Evolutionary conservation across 35 echinoderm and acorn worm species (phyloP).

Genomic region (Apostichopus parvimensis): DNA sequence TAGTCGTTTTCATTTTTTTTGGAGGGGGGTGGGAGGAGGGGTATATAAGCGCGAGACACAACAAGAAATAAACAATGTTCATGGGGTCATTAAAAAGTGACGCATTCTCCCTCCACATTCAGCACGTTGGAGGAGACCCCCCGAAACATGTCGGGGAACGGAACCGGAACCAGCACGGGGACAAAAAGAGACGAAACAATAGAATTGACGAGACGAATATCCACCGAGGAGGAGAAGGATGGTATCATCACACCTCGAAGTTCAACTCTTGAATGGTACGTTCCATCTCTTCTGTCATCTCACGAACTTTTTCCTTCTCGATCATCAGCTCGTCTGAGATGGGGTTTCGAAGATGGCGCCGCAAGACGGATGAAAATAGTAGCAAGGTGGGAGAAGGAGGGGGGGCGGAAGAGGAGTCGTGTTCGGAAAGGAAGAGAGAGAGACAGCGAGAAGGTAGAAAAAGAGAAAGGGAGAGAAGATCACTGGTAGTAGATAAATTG

Average conservation of each 20-base stretch:
- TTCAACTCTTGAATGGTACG: constrained; percentile 54
- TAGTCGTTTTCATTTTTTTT: not conserved
- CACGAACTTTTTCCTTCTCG: constrained; percentile 42
- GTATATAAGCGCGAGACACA: not conserved
- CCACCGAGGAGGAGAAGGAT: not conserved
- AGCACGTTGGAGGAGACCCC: constrained; percentile 2
- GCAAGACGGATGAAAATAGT: not conserved
- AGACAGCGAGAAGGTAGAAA: constrained; percentile 2
- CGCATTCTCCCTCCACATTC: not conserved
- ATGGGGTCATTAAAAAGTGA: not conserved
- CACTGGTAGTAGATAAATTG: constrained; percentile 8
- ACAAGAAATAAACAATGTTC: not conserved
- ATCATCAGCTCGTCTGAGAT: constrained; percentile 38
- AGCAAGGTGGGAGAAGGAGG: too few relatives aligned
- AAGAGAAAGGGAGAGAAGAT: constrained; percentile 39
- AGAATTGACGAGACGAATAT: not conserved
- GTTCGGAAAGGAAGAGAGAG: not conserved
- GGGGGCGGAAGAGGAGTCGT: not conserved
- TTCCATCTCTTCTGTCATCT: constrained; percentile 60
- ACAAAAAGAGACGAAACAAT: not conserved
- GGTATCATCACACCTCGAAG: constrained; percentile 44
- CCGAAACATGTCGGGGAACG: not conserved
- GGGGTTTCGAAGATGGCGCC: not conserved
- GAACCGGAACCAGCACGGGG: constrained; percentile 44
- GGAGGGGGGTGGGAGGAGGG: too few relatives aligned